Conservation (phyloP, 2,888 invertebrate genomes). For the Sminthurinus aureus region DNA sequence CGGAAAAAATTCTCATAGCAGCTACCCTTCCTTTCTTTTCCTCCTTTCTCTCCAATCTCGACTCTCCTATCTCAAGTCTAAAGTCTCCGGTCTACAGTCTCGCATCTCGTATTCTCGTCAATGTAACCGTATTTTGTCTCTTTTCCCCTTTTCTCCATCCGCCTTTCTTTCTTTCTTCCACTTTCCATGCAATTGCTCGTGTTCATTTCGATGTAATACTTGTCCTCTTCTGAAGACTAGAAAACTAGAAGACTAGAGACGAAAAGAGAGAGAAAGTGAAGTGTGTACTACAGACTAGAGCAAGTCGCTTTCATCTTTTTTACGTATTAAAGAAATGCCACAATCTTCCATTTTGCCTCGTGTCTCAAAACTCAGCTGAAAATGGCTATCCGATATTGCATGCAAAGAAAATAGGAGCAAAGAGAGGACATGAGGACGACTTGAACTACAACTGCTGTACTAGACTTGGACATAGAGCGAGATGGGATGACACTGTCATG, state of each 20-base stretch:
- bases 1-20: constrained; percentile 32
- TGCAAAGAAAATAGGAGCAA: neutral
- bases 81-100: no score
- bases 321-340: neutral
- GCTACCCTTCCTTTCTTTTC: constrained; percentile 13
- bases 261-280: no score
- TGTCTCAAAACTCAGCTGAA: neutral
- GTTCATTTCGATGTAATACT: no score
- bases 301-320: constrained; percentile 11
- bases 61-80: no score
- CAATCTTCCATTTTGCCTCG: neutral
- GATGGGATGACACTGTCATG: constrained; percentile 44
- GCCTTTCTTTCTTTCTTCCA: constrained; percentile 13
- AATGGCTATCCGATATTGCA: neutral
- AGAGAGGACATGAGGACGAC: neutral
- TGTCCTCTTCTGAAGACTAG: no score
- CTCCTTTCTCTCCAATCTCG: neutral
- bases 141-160: constrained; percentile 6
- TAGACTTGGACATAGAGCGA: constrained; percentile 30
- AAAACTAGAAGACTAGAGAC: no score
- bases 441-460: no score
- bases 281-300: neutral
- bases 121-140: neutral
- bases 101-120: neutral
- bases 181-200: constrained; percentile 5